These are phyloP conservation scores for Heterocephalus glaber DNA, from an alignment of 2,113 vertebrate genomes.

Conservation along the genomic window DNA sequence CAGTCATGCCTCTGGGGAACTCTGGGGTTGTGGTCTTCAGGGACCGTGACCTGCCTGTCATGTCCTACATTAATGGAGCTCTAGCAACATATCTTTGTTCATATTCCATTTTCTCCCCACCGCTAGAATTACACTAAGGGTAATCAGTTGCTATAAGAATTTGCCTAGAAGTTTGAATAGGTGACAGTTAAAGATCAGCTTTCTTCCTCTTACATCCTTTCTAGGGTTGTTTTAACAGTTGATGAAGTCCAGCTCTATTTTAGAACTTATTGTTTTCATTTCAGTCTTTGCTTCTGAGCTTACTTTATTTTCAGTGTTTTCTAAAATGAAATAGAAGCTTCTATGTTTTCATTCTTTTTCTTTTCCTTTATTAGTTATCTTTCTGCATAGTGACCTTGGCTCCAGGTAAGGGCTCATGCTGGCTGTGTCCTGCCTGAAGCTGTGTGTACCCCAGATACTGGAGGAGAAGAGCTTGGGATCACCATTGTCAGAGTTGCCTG, in stretches of 20 bases:
- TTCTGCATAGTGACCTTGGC: slow-evolving; percentile 35
- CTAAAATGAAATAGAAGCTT: not conserved
- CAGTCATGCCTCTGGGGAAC: not conserved
- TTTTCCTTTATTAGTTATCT: not conserved
- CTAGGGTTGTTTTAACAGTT: slow-evolving; percentile 1
- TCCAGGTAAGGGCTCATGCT: not conserved
- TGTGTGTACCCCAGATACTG: not conserved
- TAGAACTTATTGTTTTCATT: not conserved
- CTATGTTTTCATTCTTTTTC: slow-evolving; percentile 34
- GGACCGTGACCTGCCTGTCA: not conserved
- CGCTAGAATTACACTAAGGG: not conserved
- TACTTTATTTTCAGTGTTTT: slow-evolving; percentile 30
- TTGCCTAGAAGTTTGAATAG: not conserved
- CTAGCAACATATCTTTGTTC: not conserved
- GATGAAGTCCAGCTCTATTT: not conserved
- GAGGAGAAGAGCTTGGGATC: not conserved
- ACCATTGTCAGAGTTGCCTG: not conserved
- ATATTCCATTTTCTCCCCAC: not conserved
- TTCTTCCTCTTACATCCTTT: not conserved
- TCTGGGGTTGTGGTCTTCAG: not conserved
- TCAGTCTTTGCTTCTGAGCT: slow-evolving; percentile 10
- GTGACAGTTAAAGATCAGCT: not conserved
- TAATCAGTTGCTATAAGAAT: not conserved
- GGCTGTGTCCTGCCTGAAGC: not conserved
- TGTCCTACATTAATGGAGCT: not conserved